Evolutionary conservation across 2,797 vertebrate species (phyloP).

Genomic region (Ctenochaetus hawaiiensis): DNA sequence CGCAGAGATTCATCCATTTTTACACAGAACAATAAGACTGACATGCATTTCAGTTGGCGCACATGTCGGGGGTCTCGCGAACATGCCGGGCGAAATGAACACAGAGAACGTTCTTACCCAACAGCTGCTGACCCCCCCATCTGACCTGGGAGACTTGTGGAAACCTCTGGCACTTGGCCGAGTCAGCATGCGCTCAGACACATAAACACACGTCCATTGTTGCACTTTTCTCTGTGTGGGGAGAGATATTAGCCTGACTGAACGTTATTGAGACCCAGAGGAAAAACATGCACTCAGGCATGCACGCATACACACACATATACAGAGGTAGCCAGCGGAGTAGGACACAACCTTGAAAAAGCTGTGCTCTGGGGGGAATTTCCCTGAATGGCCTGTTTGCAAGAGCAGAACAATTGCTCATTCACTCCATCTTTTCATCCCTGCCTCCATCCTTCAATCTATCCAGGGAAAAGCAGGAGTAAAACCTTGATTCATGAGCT

Average conservation of each 20-base stretch:
- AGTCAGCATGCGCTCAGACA: constrained; percentile 43
- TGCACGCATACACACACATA: constrained; percentile 41
- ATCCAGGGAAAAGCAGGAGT: constrained; percentile 41
- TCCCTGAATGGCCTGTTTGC: constrained; percentile 79
- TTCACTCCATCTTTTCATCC: constrained; percentile 64
- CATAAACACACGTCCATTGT: constrained; percentile 21
- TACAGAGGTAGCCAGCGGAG: constrained; percentile 59
- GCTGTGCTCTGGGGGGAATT: constrained; percentile 60
- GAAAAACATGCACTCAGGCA: constrained; percentile 60
- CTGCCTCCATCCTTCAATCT: constrained; percentile 41
- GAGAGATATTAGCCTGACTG: constrained; percentile 70
- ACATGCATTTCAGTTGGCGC: constrained; percentile 32
- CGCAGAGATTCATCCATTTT: constrained; percentile 43
- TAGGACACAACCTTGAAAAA: constrained; percentile 84
- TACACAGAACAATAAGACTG: constrained; percentile 42
- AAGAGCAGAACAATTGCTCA: constrained; percentile 72
- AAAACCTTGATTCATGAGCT: constrained; percentile 61
- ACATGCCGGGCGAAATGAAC: constrained; percentile 36
- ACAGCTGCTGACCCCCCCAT: constrained; percentile 66
- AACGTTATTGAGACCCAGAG: constrained; percentile 75
- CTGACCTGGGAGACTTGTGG: constrained; percentile 70
- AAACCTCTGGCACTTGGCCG: constrained; percentile 66
- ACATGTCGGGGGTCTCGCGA: constrained; percentile 31
- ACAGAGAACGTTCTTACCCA: constrained; percentile 60
- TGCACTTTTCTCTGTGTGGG: constrained; percentile 26